Percentiles rank a stretch among this genome's conserved stretches.
These are phyloP conservation scores for Rotaria sp. DNA, from an alignment of 2,888 invertebrate species.

Conservation along the genomic window DNA sequence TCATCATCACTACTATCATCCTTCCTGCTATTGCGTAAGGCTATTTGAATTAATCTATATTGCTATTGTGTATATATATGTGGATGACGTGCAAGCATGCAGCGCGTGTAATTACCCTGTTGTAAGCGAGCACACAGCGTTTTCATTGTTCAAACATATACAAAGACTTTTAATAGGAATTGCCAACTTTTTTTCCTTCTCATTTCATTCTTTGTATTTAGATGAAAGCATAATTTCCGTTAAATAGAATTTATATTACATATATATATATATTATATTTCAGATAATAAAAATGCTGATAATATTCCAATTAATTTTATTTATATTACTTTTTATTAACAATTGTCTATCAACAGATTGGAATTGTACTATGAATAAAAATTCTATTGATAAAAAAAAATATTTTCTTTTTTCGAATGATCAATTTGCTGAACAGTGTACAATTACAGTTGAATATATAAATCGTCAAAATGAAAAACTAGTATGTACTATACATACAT, in stretches of 20 bases:
- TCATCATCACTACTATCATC: neutral
- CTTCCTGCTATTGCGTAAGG: neutral
- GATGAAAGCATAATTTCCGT: neutral
- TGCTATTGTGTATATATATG: neutral
- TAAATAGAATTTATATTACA: neutral
- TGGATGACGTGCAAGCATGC: neutral
- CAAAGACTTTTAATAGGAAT: neutral
- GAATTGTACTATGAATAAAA: neutral
- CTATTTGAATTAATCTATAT: conserved; percentile 7
- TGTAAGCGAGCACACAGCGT: neutral
- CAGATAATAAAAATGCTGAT: neutral
- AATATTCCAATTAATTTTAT: neutral
- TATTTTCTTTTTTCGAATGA: neutral
- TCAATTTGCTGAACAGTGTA: neutral
- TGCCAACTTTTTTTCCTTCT: neutral
- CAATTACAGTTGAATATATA: neutral
- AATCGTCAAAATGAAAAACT: neutral
- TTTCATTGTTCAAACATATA: neutral
- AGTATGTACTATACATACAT: neutral
- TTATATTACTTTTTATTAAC: neutral
- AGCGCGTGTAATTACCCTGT: conserved; percentile 1
- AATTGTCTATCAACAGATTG: neutral
- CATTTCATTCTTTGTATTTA: neutral
- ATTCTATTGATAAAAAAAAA: neutral
- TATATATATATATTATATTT: neutral